Base-by-base conservation (phyloP, 2,113 vertebrate species). In the Hymenochirus boettgeri region DNA sequence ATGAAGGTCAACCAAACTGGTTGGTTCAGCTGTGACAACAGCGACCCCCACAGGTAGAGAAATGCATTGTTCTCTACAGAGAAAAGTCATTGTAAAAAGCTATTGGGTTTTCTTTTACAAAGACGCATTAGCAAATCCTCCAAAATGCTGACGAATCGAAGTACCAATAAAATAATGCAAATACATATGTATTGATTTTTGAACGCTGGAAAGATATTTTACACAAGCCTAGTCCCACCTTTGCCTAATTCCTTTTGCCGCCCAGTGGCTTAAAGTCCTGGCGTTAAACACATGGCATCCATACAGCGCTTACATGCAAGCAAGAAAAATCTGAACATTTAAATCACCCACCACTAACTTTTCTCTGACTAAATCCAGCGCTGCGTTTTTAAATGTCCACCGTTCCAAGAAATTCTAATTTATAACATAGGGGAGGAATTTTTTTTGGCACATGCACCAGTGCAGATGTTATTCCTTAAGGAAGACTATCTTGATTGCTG, bases 401-500 rank as follows among this genome's bases (percentile, higher is more conserved):
- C 70, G 69, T 82, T 81, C 73, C 73, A 81, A 84, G 82, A 83
- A 86, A 82, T 77, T 56, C 5, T 77, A 83, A 85, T 83, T 85
- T 78, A 83, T 79, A 81, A 74, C 0, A 3, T 74, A 75, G 59
- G 69, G 74, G 73, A 78, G 56, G 57, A 52, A 54, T 39, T 48
- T 60, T 69, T 75, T 83, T 79, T 83, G 82, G 83, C 82, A 81
- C 81, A 72, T 69, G 67, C 75, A 78, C 64, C 74, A 54, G 73
- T 84, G 72, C 88, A 89, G 88, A 89, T 89, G 86, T 88, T 89
- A 86, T 83, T 87, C 82, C 79, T 87, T 87, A 89, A 87, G 79
- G 82, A 85, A 80, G 80, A 77, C 66, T 71, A 72, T 82, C 78
- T 69, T 78, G 83, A 86, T 83, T 85, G 84, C 83, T 73, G 76